Percentiles rank a stretch among this genome's conserved stretches.
Evolutionary conservation across 2,113 vertebrate genomes (phyloP).

Genomic region (Phyllostomus discolor): DNA sequence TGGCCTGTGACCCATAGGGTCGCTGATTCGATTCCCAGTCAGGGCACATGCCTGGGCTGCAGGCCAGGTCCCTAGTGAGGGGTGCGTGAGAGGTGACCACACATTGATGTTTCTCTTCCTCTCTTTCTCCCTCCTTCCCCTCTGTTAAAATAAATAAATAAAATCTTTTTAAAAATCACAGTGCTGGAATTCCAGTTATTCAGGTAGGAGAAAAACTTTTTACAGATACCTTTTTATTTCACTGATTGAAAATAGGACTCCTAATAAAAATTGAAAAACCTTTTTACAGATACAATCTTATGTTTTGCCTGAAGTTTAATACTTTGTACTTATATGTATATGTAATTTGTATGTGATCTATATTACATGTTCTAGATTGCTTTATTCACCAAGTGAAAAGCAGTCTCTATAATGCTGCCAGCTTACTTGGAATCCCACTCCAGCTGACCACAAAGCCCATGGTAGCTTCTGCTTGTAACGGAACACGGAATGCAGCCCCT

Average conservation of each 20-base stretch:
- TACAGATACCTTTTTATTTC: neutral
- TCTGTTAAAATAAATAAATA: neutral
- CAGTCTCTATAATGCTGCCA: slow-evolving; percentile 59
- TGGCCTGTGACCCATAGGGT: too few species aligned
- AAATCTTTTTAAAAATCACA: neutral
- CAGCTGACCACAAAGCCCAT: slow-evolving; percentile 16
- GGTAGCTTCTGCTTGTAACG: slow-evolving; percentile 48
- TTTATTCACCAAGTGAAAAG: slow-evolving; percentile 19
- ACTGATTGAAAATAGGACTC: neutral
- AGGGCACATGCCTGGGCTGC: too few species aligned
- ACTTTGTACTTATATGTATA: neutral
- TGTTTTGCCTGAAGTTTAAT: neutral
- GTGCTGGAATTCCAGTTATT: slow-evolving; percentile 8
- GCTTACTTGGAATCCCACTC: slow-evolving; percentile 56
- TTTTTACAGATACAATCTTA: neutral
- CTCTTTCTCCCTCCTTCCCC: too few species aligned
- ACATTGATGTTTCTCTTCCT: too few species aligned
- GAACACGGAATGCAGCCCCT: slow-evolving; percentile 34
- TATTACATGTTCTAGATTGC: slow-evolving; percentile 69
- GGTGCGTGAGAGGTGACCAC: too few species aligned
- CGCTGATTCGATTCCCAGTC: too few species aligned
- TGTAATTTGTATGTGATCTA: neutral
- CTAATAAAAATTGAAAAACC: slow-evolving; percentile 4
- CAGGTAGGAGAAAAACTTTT: neutral
- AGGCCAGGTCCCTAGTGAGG: too few species aligned